Conservation (phyloP, 2,888 invertebrate species). For the Tenthredo amoena region DNA sequence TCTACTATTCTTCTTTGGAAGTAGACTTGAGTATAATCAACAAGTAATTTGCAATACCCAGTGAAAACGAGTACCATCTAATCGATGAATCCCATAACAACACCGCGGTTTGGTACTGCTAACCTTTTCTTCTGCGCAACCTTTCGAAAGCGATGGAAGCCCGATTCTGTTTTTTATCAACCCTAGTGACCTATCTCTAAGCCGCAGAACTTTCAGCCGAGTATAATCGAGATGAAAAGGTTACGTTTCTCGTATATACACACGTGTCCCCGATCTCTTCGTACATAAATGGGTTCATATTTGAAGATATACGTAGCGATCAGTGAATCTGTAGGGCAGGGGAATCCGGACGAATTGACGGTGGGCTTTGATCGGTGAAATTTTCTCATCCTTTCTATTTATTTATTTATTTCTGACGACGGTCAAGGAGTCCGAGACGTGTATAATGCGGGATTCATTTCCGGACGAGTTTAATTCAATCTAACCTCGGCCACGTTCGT, state of each 20-base stretch:
- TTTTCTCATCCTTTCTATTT: not conserved
- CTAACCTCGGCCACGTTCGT: not conserved
- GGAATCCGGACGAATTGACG: not conserved
- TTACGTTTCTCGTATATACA: not conserved
- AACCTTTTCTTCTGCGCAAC: conserved; percentile 28
- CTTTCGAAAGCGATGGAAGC: conserved; percentile 26
- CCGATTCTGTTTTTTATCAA: not conserved
- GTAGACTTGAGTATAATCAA: conserved; percentile 3
- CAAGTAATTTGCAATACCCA: conserved; percentile 9
- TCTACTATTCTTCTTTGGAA: not conserved
- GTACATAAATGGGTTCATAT: not conserved
- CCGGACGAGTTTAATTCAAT: conserved; percentile 47
- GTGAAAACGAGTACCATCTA: not conserved
- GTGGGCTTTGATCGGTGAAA: not conserved
- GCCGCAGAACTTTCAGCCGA: not conserved
- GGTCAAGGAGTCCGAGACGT: conserved; percentile 30
- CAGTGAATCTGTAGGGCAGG: not conserved
- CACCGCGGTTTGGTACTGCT: not conserved
- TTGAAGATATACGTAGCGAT: too few species aligned
- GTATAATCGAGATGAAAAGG: conserved; percentile 42
- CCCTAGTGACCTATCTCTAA: conserved; percentile 43
- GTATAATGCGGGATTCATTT: conserved; percentile 47
- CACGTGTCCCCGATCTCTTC: not conserved
- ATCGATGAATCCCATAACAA: conserved; percentile 24
- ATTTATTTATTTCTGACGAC: conserved; percentile 16